Conservation (phyloP, 2,797 vertebrate genomes). For the Falco peregrinus region DNA sequence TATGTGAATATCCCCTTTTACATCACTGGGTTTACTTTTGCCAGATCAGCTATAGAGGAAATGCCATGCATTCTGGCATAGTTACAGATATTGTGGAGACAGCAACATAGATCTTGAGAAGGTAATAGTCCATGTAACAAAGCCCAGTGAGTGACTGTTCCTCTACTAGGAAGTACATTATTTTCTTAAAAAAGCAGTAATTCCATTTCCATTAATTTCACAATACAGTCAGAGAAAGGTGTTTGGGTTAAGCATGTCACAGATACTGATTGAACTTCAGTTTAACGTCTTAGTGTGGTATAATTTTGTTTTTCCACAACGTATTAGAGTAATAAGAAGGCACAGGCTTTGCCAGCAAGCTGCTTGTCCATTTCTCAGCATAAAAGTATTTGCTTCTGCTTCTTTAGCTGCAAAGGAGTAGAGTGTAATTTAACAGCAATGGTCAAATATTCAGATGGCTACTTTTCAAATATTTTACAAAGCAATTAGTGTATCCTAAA, state of each 20-base stretch:
- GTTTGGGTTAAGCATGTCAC: not conserved
- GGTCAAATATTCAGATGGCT: not conserved
- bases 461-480: conserved; percentile 2
- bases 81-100: not conserved
- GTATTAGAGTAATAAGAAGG: not conserved
- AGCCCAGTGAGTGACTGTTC: not conserved
- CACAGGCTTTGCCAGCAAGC: not conserved
- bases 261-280: not conserved
- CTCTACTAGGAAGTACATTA: not conserved
- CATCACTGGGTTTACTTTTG: not conserved
- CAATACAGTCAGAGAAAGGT: not conserved
- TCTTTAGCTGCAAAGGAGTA: not conserved
- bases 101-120: not conserved
- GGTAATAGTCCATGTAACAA: not conserved
- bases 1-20: not conserved
- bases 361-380: not conserved
- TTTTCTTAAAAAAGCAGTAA: conserved; percentile 20
- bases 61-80: not conserved
- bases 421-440: not conserved
- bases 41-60: not conserved
- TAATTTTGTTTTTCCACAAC: not conserved
- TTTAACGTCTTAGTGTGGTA: not conserved
- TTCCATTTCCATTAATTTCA: conserved; percentile 27
- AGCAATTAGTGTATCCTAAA: not conserved
- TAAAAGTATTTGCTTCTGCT: not conserved